phyloP scores from a whole-genome alignment of 2,113 vertebrate species.

The Carettochelys insculpta region DNA sequence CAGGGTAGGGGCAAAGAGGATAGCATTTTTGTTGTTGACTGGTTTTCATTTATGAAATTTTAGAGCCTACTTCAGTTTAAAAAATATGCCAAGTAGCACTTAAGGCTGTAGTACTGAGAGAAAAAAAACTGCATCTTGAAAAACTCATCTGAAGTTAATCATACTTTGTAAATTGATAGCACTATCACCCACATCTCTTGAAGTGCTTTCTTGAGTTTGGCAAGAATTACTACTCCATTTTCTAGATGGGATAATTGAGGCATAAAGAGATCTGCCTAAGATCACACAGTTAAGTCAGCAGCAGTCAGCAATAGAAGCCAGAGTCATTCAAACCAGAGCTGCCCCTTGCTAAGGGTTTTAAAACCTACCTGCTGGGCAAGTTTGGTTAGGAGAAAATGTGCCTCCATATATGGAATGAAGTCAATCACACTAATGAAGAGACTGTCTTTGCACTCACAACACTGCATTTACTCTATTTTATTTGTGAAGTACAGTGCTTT shows the following conservation, averaged over 20 bases:
- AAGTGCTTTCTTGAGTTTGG: background rate
- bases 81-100: background rate
- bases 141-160: background rate
- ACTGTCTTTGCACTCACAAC: background rate
- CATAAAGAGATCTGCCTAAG: background rate
- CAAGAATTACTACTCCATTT: background rate
- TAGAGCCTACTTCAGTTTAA: background rate
- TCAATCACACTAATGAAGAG: background rate
- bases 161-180: background rate
- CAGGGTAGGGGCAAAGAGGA: background rate
- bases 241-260: background rate
- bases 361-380: background rate
- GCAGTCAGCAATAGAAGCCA: background rate
- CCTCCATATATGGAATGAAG: background rate
- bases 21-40: background rate
- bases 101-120: background rate
- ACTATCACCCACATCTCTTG: background rate
- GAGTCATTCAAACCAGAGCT: background rate
- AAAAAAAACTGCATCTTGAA: background rate
- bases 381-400: background rate
- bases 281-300: background rate
- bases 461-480: background rate
- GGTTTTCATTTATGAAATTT: conserved; percentile 13
- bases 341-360: background rate
- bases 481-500: too few relatives aligned